Evolutionary conservation across 2,113 vertebrate genomes (phyloP).

Genomic region (Eulemur macaco): DNA sequence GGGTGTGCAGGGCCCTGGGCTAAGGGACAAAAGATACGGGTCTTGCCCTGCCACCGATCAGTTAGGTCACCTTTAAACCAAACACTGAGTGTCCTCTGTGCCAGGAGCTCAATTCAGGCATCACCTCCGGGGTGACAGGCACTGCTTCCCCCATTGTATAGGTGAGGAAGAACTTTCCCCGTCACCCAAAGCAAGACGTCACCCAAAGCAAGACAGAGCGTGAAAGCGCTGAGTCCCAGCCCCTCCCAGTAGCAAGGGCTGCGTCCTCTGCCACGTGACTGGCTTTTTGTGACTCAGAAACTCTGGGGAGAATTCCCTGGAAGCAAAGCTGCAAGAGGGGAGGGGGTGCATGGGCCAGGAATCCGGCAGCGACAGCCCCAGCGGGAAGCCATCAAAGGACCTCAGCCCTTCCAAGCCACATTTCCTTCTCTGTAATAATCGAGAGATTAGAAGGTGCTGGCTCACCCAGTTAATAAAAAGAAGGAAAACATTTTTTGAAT

Average conservation of each 20-base stretch:
- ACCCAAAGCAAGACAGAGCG: neutral
- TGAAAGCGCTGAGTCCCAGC: neutral
- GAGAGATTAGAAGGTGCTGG: neutral
- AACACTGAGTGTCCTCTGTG: neutral
- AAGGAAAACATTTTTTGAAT: too few relatives aligned
- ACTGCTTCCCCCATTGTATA: neutral
- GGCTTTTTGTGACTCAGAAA: neutral
- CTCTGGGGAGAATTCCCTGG: neutral
- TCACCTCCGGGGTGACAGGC: accelerated
- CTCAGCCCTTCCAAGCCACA: neutral
- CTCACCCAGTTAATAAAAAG: too few relatives aligned
- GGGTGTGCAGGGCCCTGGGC: neutral
- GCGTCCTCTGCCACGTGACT: accelerated
- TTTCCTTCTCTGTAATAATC: neutral
- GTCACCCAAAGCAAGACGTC: neutral
- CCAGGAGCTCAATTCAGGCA: neutral
- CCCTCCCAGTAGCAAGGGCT: accelerated
- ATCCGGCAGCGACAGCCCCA: too few relatives aligned
- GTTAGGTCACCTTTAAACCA: neutral
- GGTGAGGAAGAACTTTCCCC: neutral
- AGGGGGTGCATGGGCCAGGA: too few relatives aligned
- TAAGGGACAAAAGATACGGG: neutral
- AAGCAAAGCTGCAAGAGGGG: neutral
- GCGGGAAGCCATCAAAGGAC: neutral
- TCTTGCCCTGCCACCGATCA: neutral